Conservation (phyloP, 2,888 invertebrate species). For the Microctonus brassicae region DNA sequence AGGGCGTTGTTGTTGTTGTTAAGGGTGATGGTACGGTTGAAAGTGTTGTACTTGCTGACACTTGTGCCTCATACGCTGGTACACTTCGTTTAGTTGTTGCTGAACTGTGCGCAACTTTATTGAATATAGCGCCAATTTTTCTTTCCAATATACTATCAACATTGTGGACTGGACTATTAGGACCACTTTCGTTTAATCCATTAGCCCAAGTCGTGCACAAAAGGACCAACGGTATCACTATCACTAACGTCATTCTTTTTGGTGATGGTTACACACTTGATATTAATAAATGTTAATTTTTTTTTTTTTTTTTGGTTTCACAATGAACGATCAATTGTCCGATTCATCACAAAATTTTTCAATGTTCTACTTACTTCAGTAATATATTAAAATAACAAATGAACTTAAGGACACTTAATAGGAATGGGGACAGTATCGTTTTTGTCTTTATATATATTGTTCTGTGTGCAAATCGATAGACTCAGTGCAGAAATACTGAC, state of each 20-base stretch:
- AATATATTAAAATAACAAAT: slow-evolving; percentile 17
- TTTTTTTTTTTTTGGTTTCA: slow-evolving; percentile 10
- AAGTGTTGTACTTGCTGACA: slow-evolving; percentile 71
- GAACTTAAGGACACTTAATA: slow-evolving; percentile 39
- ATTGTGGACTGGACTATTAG: slow-evolving; percentile 62
- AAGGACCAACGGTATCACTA: slow-evolving; percentile 31
- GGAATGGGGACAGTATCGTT: not conserved
- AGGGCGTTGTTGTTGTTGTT: slow-evolving; percentile 69
- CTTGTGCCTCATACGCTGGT: slow-evolving; percentile 74
- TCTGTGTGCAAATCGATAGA: slow-evolving; percentile 14
- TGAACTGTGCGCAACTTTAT: slow-evolving; percentile 79
- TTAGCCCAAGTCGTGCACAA: slow-evolving; percentile 36
- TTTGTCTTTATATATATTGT: not conserved
- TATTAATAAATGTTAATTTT: not conserved
- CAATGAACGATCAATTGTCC: not conserved
- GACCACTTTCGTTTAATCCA: slow-evolving; percentile 61
- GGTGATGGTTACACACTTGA: not conserved
- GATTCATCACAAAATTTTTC: slow-evolving; percentile 35
- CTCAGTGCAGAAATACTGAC: slow-evolving; percentile 27
- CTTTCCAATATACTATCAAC: slow-evolving; percentile 76
- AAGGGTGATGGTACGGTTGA: slow-evolving; percentile 77
- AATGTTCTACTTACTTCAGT: slow-evolving; percentile 17
- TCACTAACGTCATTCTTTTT: slow-evolving; percentile 29
- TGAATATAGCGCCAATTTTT: slow-evolving; percentile 78
- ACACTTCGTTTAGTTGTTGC: slow-evolving; percentile 79